These are phyloP conservation scores for Leptinotarsa lineolata DNA, from an alignment of 1,140 invertebrate genomes.

Conservation along the genomic window DNA sequence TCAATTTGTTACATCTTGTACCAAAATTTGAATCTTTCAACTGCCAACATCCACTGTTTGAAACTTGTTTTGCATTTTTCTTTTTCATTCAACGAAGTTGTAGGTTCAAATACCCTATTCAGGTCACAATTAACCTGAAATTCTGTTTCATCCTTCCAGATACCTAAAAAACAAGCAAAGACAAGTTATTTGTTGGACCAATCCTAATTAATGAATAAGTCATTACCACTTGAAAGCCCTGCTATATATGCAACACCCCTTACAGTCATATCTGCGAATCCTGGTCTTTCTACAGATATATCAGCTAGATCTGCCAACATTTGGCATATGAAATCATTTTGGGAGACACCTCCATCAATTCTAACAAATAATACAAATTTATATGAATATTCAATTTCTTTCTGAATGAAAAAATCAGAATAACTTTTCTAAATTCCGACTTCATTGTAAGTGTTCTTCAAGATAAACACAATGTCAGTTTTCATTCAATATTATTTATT, in stretches of 20 bases:
- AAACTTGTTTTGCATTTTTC: constrained; percentile 25
- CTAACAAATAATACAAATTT: constrained; percentile 59
- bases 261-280: constrained; percentile 72
- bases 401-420: too few species aligned
- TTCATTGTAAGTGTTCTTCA: too few species aligned
- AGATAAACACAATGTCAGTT: too few species aligned
- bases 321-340: constrained; percentile 89
- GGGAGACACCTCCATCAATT: constrained; percentile 90
- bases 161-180: constrained; percentile 57
- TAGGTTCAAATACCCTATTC: constrained; percentile 67
- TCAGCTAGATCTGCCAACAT: constrained; percentile 80
- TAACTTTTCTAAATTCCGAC: too few species aligned
- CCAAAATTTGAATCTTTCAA: constrained; percentile 44
- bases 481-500: too few species aligned
- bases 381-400: neutral
- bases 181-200: neutral
- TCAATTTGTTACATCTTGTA: constrained; percentile 13
- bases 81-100: constrained; percentile 17
- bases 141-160: constrained; percentile 75
- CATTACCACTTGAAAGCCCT: constrained; percentile 74
- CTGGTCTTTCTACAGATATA: constrained; percentile 71
- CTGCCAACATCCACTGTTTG: constrained; percentile 40
- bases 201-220: constrained; percentile 16
- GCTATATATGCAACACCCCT: constrained; percentile 81
- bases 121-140: constrained; percentile 63